A percentile compares a stretch with the other conserved stretches of the same genome.
phyloP scores from a whole-genome alignment of 1,140 invertebrate genomes.

The Micrasema longulum region DNA sequence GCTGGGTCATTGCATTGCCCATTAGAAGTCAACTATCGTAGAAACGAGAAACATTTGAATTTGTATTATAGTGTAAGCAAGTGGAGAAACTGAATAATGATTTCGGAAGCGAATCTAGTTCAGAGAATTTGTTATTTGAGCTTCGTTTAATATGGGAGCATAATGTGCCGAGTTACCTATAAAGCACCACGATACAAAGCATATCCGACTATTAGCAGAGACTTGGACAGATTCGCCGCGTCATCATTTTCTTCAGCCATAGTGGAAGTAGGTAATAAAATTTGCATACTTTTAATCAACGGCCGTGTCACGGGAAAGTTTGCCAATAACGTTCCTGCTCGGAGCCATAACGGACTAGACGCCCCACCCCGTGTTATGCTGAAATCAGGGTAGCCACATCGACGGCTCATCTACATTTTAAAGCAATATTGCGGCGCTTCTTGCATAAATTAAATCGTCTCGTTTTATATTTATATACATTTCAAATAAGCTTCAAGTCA shows the following conservation, averaged over 20 bases:
- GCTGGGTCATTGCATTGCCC: too few species aligned
- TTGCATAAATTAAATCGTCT: neutral
- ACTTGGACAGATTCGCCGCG: conserved; percentile 48
- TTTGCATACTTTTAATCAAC: conserved; percentile 72
- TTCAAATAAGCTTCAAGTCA: too few species aligned
- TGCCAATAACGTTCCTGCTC: conserved; percentile 63
- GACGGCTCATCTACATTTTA: conserved; percentile 19
- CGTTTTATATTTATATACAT: conserved; percentile 1
- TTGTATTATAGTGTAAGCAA: too few species aligned
- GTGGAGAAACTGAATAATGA: too few species aligned
- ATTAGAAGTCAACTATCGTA: too few species aligned
- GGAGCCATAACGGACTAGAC: conserved; percentile 59
- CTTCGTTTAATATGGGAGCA: conserved; percentile 7
- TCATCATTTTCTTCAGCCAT: conserved; percentile 54
- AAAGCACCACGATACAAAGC: conserved; percentile 24
- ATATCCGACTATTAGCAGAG: conserved; percentile 34
- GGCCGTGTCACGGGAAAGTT: conserved; percentile 69
- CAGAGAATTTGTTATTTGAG: too few species aligned
- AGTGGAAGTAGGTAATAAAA: conserved; percentile 66
- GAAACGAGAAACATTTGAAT: too few species aligned
- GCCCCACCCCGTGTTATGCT: conserved; percentile 56
- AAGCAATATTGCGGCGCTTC: conserved; percentile 5
- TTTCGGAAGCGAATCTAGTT: too few species aligned
- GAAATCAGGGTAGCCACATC: conserved; percentile 46
- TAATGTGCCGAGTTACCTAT: conserved; percentile 3